Evolutionary conservation across 1,140 invertebrate genomes (phyloP).

Genomic region (Melanaphis sacchari): DNA sequence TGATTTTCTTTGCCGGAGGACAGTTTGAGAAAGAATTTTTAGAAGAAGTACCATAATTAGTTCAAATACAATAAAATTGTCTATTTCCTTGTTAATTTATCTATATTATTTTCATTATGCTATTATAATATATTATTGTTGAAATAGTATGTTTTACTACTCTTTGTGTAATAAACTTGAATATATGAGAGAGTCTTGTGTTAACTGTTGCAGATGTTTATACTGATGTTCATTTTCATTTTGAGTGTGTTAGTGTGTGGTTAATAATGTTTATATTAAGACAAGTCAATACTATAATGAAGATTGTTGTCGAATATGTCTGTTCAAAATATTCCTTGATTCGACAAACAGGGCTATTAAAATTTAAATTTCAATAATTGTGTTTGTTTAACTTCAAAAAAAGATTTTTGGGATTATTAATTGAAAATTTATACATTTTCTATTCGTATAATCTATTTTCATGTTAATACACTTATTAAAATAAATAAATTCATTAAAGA

Average conservation of each 20-base stretch:
- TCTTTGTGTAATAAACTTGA: not conserved
- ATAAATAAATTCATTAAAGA: no score
- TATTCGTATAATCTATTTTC: not conserved
- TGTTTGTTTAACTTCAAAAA: not conserved
- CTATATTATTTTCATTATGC: not conserved
- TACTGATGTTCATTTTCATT: not conserved
- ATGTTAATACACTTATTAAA: not conserved
- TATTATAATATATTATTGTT: not conserved
- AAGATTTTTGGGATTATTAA: not conserved
- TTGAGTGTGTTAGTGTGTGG: not conserved
- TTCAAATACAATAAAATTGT: not conserved
- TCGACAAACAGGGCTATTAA: not conserved
- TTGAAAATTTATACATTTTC: no score
- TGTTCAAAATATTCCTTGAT: not conserved
- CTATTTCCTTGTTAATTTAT: not conserved
- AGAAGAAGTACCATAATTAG: not conserved
- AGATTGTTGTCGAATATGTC: not conserved
- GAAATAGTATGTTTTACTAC: not conserved
- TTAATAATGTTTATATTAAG: not conserved
- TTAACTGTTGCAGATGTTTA: no score
- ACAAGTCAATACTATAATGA: not conserved
- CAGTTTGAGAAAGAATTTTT: slow-evolving; percentile 39
- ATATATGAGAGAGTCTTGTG: not conserved
- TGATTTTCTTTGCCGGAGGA: slow-evolving; percentile 21
- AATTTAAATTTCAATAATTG: not conserved